Conservation (phyloP, 2,888 invertebrate genomes). For the Thera obeliscata region DNA sequence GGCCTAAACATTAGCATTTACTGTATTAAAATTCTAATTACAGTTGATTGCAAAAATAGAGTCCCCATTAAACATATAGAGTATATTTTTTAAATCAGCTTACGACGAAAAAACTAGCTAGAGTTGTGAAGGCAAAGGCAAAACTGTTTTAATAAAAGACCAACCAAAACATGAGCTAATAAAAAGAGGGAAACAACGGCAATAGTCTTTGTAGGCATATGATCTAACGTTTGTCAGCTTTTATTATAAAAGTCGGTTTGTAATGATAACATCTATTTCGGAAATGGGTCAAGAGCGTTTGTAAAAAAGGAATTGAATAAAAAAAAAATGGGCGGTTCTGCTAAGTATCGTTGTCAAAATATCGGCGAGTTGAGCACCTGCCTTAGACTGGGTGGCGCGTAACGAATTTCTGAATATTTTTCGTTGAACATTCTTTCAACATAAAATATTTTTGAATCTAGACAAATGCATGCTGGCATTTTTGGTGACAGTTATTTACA, state of each 20-base stretch:
- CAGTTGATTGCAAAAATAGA: slow-evolving; percentile 13
- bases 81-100: too few relatives aligned
- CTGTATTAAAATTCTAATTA: slow-evolving; percentile 24
- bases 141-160: too few relatives aligned
- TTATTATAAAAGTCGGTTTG: slow-evolving; percentile 43
- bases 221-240: slow-evolving; percentile 29
- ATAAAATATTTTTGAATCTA: too few relatives aligned
- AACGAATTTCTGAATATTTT: slow-evolving; percentile 59
- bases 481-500: too few relatives aligned
- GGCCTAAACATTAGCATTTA: slow-evolving; percentile 51
- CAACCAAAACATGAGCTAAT: background rate
- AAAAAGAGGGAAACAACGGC: slow-evolving; percentile 1
- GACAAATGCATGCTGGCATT: background rate
- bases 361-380: slow-evolving; percentile 77
- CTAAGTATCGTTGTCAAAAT: slow-evolving; percentile 83
- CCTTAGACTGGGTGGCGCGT: slow-evolving; percentile 75
- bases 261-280: slow-evolving; percentile 64
- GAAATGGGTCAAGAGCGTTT: slow-evolving; percentile 74
- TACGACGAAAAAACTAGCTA: too few relatives aligned
- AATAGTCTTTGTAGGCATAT: slow-evolving; percentile 13
- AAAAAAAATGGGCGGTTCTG: slow-evolving; percentile 76
- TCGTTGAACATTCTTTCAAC: slow-evolving; percentile 9
- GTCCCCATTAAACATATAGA: background rate
- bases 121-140: background rate
- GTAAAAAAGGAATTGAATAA: slow-evolving; percentile 69